Evolutionary conservation across 23 tunicate genomes (phyloP), one percentile per base, ranked within the genome.

Genomic region (Styela plicata): DNA sequence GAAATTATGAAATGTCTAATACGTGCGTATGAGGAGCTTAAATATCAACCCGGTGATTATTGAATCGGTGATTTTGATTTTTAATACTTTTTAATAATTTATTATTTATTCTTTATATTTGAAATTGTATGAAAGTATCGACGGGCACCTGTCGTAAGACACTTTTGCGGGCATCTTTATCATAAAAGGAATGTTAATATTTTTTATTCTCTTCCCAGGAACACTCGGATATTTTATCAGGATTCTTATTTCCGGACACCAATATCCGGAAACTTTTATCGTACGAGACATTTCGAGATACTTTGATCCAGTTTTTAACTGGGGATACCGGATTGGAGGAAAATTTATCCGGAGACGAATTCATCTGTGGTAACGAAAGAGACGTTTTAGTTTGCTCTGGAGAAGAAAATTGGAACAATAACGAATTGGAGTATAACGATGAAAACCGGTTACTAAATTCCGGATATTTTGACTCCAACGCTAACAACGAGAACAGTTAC

Each of bases 161-260:
- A n/a, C n/a, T n/a, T n/a, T n/a, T n/a, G n/a, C n/a, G n/a, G n/a
- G n/a, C n/a, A n/a, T n/a, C n/a, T n/a, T n/a, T n/a, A n/a, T n/a
- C n/a, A n/a, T n/a, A n/a, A n/a, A n/a, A n/a, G n/a, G n/a, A n/a
- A n/a, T n/a, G n/a, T n/a, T n/a, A n/a, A n/a, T n/a, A n/a, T n/a
- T n/a, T n/a, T n/a, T 44, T 44, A 7, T 44, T 44, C 10, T 44
- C 13, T 7, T 44, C 13, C 13, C 13, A 44, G 57, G 57, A 44
- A 44, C 57, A 44, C 57, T 7, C 57, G 57, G 13, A 7, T 13
- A 44, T 7, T 44, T 44, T 44, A 13, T 44, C 57, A 44, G 36
- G 33, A 73, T 73, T n/a, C 19, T 53, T 76, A 76, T 76, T 76
- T 57, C 66, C 81, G 36, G 81, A 52, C 5, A 36, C 81, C 0